A percentile compares a stretch with the other conserved stretches of the same genome.
Conservation (phyloP, 2,888 invertebrate species). For the Nomada flava region DNA sequence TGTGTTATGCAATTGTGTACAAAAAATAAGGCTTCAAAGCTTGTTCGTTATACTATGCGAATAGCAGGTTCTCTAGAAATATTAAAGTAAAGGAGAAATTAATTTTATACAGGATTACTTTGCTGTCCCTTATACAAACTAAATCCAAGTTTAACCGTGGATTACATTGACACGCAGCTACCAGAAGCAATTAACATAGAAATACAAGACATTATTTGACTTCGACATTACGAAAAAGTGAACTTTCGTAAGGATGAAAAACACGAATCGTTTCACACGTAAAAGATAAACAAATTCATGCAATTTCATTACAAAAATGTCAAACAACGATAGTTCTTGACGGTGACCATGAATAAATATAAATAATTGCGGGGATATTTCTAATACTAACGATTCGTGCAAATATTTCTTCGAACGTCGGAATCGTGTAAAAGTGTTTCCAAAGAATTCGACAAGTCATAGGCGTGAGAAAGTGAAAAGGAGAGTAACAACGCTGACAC, state of each 20-base stretch:
- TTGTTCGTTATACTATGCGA: too few relatives aligned
- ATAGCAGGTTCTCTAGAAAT: too few relatives aligned
- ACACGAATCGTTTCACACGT: too few relatives aligned
- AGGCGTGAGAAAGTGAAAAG: constrained; percentile 21
- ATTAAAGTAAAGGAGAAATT: too few relatives aligned
- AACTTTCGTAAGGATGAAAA: neutral
- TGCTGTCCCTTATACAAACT: neutral
- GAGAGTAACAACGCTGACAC: constrained; percentile 34
- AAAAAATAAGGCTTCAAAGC: too few relatives aligned
- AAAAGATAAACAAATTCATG: too few relatives aligned
- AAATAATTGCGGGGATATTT: neutral
- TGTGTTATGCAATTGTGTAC: too few relatives aligned
- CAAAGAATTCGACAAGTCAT: constrained; percentile 15
- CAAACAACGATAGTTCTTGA: neutral
- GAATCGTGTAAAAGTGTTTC: constrained; percentile 34
- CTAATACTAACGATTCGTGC: neutral
- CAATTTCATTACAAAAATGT: too few relatives aligned
- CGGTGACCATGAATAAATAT: neutral
- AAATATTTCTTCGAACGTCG: neutral
- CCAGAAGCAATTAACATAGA: neutral
- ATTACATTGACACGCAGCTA: neutral
- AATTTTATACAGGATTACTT: too few relatives aligned
- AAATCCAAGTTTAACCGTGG: neutral
- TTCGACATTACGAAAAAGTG: neutral
- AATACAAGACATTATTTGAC: neutral